Evolutionary conservation across 2,888 invertebrate genomes (phyloP).

Genomic region (Sesia apiformis): DNA sequence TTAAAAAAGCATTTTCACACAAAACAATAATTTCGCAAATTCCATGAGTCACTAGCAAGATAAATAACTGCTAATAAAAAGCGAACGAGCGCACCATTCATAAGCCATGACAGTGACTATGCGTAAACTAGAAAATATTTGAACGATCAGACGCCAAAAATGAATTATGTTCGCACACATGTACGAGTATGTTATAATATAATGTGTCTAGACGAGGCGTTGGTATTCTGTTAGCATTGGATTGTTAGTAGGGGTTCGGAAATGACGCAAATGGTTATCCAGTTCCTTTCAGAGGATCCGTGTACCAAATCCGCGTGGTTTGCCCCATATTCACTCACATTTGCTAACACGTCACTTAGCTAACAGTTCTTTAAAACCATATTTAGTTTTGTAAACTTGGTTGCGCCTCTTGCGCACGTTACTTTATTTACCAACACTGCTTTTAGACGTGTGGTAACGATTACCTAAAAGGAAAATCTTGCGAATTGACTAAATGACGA

Average conservation of each 20-base stretch:
- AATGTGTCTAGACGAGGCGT: neutral
- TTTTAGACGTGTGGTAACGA: conserved; percentile 14
- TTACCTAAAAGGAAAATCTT: too few relatives aligned
- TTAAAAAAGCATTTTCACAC: too few relatives aligned
- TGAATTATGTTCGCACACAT: neutral
- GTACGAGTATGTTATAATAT: neutral
- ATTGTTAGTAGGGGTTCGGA: conserved; percentile 15
- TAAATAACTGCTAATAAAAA: neutral
- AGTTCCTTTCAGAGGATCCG: conserved; percentile 26
- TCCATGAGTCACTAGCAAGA: neutral
- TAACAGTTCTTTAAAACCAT: conserved; percentile 13
- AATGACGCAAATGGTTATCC: conserved; percentile 25
- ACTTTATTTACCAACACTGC: conserved; percentile 14
- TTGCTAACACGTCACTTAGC: conserved; percentile 23
- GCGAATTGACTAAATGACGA: too few relatives aligned
- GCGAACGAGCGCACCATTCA: conserved; percentile 6
- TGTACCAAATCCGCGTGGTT: conserved; percentile 29
- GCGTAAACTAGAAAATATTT: conserved; percentile 18
- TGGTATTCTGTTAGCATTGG: too few relatives aligned
- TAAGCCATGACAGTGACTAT: conserved; percentile 6
- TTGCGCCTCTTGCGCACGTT: conserved; percentile 6
- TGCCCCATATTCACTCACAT: conserved; percentile 33
- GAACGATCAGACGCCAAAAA: conserved; percentile 9
- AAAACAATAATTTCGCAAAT: neutral
- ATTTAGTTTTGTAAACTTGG: conserved; percentile 16